A percentile compares a stretch with the other conserved stretches of the same genome.
These are phyloP conservation scores for Apodemia hepburni DNA, from an alignment of 2,888 invertebrate species.

Conservation along the genomic window DNA sequence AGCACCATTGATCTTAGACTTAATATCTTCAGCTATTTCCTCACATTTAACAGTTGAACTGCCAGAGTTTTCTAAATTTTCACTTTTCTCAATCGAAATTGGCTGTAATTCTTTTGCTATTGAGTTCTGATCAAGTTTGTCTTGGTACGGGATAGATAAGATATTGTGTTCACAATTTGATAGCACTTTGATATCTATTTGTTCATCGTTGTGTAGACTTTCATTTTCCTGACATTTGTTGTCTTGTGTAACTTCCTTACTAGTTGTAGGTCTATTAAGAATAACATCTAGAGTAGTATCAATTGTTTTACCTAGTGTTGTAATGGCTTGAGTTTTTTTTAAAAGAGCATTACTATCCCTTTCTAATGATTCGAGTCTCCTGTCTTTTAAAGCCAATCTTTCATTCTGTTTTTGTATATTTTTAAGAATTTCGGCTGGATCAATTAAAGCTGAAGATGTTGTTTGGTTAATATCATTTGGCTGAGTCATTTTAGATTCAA, in stretches of 20 bases:
- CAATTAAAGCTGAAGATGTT: constrained; percentile 13
- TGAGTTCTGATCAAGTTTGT: not conserved
- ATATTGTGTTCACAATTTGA: not conserved
- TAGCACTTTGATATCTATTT: not conserved
- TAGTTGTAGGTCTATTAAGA: constrained; percentile 5
- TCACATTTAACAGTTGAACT: not conserved
- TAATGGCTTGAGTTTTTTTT: constrained; percentile 29
- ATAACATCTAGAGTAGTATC: not conserved
- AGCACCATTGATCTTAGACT: not conserved
- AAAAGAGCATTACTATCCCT: constrained; percentile 45
- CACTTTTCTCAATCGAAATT: not conserved
- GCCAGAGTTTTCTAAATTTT: not conserved
- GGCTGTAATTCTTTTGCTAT: not conserved
- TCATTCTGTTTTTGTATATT: constrained; percentile 45
- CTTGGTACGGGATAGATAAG: not conserved
- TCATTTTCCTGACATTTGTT: not conserved
- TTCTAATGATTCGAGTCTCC: constrained; percentile 44
- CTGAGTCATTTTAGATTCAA: not conserved
- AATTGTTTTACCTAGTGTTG: not conserved
- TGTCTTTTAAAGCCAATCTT: constrained; percentile 44
- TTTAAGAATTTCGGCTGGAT: constrained; percentile 39
- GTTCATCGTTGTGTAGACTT: not conserved
- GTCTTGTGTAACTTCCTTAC: not conserved
- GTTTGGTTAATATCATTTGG: not conserved
- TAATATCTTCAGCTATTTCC: not conserved